Evolutionary conservation across 2,888 invertebrate species (phyloP).

Genomic region (Megalurothrips usitatus): DNA sequence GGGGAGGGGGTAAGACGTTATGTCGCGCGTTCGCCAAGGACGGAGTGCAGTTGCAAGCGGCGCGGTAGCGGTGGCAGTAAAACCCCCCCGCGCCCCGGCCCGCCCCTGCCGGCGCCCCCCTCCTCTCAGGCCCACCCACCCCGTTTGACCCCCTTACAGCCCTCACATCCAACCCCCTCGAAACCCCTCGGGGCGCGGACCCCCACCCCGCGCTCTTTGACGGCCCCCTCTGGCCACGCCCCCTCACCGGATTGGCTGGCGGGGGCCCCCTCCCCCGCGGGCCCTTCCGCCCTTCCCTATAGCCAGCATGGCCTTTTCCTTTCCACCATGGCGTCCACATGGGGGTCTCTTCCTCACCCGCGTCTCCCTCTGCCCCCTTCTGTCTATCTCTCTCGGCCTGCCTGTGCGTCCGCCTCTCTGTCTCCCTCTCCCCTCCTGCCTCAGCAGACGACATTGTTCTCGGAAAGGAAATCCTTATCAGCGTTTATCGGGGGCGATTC

Average conservation of each 20-base stretch:
- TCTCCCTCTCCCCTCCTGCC: too few species aligned
- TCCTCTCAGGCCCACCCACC: background rate
- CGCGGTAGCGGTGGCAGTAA: background rate
- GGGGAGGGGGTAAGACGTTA: background rate
- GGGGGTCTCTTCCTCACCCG: background rate
- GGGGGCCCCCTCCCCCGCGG: background rate
- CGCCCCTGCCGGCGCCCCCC: background rate
- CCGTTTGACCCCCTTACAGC: background rate
- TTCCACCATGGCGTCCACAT: background rate
- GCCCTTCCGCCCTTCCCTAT: background rate
- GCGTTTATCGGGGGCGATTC: too few species aligned
- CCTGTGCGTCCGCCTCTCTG: too few species aligned
- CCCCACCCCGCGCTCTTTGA: background rate
- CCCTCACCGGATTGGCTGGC: background rate
- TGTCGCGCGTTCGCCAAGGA: background rate
- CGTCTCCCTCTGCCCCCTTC: too few species aligned
- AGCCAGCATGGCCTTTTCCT: background rate
- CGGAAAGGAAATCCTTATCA: too few species aligned
- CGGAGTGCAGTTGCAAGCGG: conserved; percentile 15
- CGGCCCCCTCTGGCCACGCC: background rate
- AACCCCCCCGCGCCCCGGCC: background rate
- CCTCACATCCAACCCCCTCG: background rate
- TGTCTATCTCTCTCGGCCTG: too few species aligned
- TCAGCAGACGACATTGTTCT: too few species aligned
- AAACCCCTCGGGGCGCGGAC: background rate